Evolutionary conservation across 2,113 vertebrate genomes (phyloP), one percentile per base, ranked within the genome.

Genomic region (Corythaixoides concolor): DNA sequence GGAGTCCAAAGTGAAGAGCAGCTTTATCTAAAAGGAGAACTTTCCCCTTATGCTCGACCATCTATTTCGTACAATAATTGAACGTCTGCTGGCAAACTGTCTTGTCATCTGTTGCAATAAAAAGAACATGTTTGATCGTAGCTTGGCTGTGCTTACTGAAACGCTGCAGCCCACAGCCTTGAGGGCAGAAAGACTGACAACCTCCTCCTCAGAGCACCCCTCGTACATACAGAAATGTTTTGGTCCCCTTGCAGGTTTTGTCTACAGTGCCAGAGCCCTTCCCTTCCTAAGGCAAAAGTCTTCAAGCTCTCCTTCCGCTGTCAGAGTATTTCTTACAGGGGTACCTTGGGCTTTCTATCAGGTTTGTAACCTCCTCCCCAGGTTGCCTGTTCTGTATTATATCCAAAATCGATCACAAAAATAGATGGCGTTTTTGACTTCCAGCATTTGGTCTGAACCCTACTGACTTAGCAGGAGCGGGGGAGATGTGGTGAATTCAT

Each of bases 41-140:
- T 58, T 84, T 75, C 26, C 30, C 53, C 56, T 93, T 59, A 88
- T 74, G 59, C 56, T 70, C 80, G 95, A 35, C 74, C 83, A 70
- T 80, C 50, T 92, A 91, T 93, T 95, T 66, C 6, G 1, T 83
- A 76, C 77, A 91, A 43, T 93, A 93, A 96, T 69, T 94, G 72
- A 80, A 88, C 21, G 60, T 56, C 60, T 94, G 73, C 76, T 90
- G 75, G 95, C 88, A 95, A 95, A 72, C 39, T 6, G 0, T 68
- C 87, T 68, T 87, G 83, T 88, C 80, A 52, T 85, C 58, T 93
- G 67, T 85, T 94, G 73, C 84, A 95, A 83, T 88, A 62, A 79
- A 92, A 81, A 37, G 39, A 89, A 6, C 72, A 50, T 19, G 24
- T 78, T 76, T 89, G 83, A 82, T 83, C 21, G 32, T n/a, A 55